Evolutionary conservation across 2,888 invertebrate genomes (phyloP).

Genomic region (Euproctis similis): DNA sequence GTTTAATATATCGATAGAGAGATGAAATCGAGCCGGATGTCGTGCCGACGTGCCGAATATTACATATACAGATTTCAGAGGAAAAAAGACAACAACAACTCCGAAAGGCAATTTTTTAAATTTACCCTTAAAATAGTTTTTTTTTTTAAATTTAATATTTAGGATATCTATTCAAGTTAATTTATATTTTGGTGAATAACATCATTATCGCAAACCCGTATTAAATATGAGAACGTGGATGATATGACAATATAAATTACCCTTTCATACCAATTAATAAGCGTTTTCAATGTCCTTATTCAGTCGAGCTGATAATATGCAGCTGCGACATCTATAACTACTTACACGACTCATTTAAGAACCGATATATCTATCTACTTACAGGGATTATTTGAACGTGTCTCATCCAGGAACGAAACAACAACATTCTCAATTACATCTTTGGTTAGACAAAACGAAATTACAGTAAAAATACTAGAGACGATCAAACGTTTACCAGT

Average conservation of each 20-base stretch:
- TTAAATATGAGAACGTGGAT: conserved; percentile 76
- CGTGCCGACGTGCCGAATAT: conserved; percentile 57
- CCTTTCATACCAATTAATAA: conserved; percentile 77
- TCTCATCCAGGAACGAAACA: conserved; percentile 56
- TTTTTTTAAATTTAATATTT: too few species aligned
- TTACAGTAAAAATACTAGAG: conserved; percentile 66
- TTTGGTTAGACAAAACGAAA: conserved; percentile 73
- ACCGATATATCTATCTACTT: conserved; percentile 70
- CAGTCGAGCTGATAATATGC: conserved; percentile 61
- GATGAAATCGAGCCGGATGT: conserved; percentile 12
- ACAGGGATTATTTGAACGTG: conserved; percentile 62
- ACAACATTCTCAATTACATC: conserved; percentile 50
- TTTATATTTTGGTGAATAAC: conserved; percentile 74
- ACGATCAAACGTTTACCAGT: conserved; percentile 67
- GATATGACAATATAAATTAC: conserved; percentile 77
- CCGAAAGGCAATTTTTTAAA: conserved; percentile 70
- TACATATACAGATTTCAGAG: conserved; percentile 66
- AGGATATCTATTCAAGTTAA: conserved; percentile 68
- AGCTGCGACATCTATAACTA: conserved; percentile 65
- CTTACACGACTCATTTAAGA: conserved; percentile 67
- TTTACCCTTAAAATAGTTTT: conserved; percentile 68
- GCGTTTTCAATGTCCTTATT: conserved; percentile 76
- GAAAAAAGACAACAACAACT: conserved; percentile 67
- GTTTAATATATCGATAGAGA: conserved; percentile 9
- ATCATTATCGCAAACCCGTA: conserved; percentile 76